Percentiles rank a stretch among this genome's conserved stretches.
These are phyloP conservation scores for Bacillus rossius DNA, from an alignment of 1,140 invertebrate genomes.

Conservation along the genomic window DNA sequence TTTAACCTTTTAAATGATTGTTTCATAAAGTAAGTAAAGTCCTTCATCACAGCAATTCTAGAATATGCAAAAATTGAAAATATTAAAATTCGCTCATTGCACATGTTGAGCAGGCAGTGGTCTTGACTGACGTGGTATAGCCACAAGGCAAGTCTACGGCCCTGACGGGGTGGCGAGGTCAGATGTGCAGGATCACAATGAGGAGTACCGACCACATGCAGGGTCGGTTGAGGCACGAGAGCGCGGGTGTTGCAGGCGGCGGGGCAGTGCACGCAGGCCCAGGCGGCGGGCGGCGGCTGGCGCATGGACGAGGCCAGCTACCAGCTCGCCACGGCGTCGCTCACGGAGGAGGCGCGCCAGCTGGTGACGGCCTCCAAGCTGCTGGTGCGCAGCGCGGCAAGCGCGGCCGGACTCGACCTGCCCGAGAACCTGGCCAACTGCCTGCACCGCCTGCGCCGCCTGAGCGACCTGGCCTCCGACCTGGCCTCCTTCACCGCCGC, in stretches of 20 bases:
- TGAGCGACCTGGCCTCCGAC: conserved; percentile 62
- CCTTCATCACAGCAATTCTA: too few species aligned
- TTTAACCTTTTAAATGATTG: too few species aligned
- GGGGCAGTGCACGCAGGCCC: conserved; percentile 58
- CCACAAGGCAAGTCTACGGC: too few species aligned
- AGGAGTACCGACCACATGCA: too few species aligned
- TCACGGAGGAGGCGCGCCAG: conserved; percentile 72
- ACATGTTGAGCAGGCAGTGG: too few species aligned
- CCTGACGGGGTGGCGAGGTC: too few species aligned
- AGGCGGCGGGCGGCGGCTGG: conserved; percentile 59
- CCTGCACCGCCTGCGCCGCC: conserved; percentile 56
- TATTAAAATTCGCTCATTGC: too few species aligned
- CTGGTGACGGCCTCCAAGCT: conserved; percentile 79
- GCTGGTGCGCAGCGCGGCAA: conserved; percentile 38
- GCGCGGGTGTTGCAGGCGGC: conserved; percentile 60
- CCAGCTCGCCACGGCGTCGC: conserved; percentile 63
- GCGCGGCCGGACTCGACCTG: conserved; percentile 47
- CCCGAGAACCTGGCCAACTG: conserved; percentile 62
- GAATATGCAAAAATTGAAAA: too few species aligned
- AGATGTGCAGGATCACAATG: too few species aligned
- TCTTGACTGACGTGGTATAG: too few species aligned
- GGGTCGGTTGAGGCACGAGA: too few species aligned
- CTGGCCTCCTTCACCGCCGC: conserved; percentile 67
- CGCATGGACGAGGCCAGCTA: conserved; percentile 67
- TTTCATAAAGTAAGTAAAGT: too few species aligned